A percentile compares a stretch with the other conserved stretches of the same genome.
phyloP scores from a whole-genome alignment of 2,888 invertebrate species.

The Tetheella fluctuosa region DNA sequence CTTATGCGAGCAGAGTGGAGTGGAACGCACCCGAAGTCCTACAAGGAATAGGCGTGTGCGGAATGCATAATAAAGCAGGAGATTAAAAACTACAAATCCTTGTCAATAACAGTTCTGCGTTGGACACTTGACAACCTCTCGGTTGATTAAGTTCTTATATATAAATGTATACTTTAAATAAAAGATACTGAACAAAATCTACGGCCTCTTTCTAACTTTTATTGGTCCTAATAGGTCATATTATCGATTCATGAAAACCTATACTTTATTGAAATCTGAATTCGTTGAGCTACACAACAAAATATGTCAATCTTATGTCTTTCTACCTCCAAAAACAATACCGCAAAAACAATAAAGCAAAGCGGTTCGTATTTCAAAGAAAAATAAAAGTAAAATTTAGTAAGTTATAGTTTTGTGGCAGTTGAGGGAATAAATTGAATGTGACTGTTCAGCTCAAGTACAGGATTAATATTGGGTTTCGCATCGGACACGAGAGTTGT shows the following conservation, averaged over 20 bases:
- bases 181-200: no score
- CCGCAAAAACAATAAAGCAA: not conserved
- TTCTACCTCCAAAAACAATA: no score
- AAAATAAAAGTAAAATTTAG: slow-evolving; percentile 6
- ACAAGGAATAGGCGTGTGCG: slow-evolving; percentile 82
- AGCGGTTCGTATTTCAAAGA: not conserved
- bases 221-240: no score
- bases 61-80: slow-evolving; percentile 81
- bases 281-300: not conserved
- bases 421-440: slow-evolving; percentile 35
- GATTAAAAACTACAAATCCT: slow-evolving; percentile 82
- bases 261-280: no score
- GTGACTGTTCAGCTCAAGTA: slow-evolving; percentile 41
- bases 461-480: slow-evolving; percentile 44
- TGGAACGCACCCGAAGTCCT: slow-evolving; percentile 70
- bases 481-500: slow-evolving; percentile 32
- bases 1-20: slow-evolving; percentile 64
- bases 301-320: not conserved
- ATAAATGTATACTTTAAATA: not conserved
- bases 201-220: no score
- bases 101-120: slow-evolving; percentile 70
- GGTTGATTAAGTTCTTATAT: slow-evolving; percentile 16
- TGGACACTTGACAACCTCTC: slow-evolving; percentile 35
- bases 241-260: no score
- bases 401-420: not conserved